Evolutionary conservation across 2,113 vertebrate species (phyloP).

Genomic region (Corynorhinus townsendii): DNA sequence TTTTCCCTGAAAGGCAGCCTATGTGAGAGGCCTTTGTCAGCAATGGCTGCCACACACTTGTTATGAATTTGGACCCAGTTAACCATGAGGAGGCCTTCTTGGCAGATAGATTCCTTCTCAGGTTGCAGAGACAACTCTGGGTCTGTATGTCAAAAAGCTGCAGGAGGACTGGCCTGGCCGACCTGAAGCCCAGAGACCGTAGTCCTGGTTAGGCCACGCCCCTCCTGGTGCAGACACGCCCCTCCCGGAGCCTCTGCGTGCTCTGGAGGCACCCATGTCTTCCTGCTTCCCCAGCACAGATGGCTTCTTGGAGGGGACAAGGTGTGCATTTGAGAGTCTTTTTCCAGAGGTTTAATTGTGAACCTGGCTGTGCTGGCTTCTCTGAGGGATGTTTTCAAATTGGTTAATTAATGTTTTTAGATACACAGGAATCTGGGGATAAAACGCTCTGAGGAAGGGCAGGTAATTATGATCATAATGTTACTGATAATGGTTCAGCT

Average conservation of each 20-base stretch:
- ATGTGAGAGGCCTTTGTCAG: background rate
- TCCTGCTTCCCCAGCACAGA: background rate
- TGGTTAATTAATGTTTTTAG: conserved; percentile 55
- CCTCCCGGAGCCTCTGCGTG: background rate
- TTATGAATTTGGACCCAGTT: background rate
- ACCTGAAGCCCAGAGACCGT: background rate
- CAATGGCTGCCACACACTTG: background rate
- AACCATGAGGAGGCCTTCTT: background rate
- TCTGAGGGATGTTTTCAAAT: conserved; percentile 37
- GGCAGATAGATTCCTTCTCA: background rate
- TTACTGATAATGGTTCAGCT: background rate
- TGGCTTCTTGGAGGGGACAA: background rate
- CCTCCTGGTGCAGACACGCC: background rate
- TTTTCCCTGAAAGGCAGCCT: background rate
- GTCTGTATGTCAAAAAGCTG: background rate
- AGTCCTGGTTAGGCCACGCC: background rate
- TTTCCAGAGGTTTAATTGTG: background rate
- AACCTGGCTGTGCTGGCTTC: conserved; percentile 10
- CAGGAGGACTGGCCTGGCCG: no score
- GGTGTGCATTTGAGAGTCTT: background rate
- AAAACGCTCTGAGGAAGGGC: conserved; percentile 30
- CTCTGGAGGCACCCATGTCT: rapidly evolving
- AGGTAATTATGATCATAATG: background rate
- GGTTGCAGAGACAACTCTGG: background rate
- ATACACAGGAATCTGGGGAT: conserved; percentile 27